Evolutionary conservation across 1,140 invertebrate species (phyloP), one percentile per base, ranked within the genome.

Genomic region (Chironomus tepperi): DNA sequence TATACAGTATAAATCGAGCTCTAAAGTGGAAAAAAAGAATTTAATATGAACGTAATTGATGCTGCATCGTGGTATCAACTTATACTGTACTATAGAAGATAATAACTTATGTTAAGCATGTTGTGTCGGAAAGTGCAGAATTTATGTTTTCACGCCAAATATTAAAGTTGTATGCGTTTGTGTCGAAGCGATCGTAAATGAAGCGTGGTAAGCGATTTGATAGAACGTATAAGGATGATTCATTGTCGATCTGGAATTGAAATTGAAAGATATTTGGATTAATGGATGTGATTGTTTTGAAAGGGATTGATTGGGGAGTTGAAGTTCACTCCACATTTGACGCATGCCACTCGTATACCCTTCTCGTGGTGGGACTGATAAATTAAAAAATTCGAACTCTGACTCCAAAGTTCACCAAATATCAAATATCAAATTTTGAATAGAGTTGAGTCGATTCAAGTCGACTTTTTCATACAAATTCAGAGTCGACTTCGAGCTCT

Each of bases 141-240:
- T 43, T 8, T 0, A 78, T 76, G 64, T 74, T 78, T 72, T 81
- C 79, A 72, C 78, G 80, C 81, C 81, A 89, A 43, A 89, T 80
- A 70, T 84, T 84, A 79, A 88, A 89, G 78, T 89, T 89, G 72
- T 83, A 84, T 24, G 84, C 78, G 76, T 86, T 82, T 3, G 85
- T 81, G 78, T 89, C 82, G 8, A 89, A 77, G 3, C 78, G 80
- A 3, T 86, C 84, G 76, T 88, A 89, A 5, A 87, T 83, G 76
- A 87, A 89, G n/a, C 83, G 82, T 0, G 88, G 88, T 80, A 89
- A 82, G 0, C 83, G 84, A 77, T 89, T 89, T 0, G 85, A 83
- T 78, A 89, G 84, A 0, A 88, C 79, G 84, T 87, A 88, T 6
- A 89, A 83, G 7, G 65, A 18, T 57, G 87, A 84, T 2, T 83